Conservation (phyloP, 2,888 invertebrate genomes). For the Lasius fuliginosus region DNA sequence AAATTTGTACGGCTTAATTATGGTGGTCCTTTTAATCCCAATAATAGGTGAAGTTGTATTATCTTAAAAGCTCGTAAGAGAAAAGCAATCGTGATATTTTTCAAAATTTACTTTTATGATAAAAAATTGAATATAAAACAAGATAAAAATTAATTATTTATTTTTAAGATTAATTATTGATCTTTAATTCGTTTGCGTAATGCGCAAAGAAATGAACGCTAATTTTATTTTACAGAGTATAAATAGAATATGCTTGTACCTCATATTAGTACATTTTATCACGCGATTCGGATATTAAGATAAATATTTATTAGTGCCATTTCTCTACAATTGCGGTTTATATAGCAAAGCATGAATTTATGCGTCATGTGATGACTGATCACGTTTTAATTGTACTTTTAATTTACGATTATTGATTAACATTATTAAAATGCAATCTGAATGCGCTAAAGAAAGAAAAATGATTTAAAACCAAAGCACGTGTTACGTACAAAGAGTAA, state of each 20-base stretch:
- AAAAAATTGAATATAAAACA: not conserved
- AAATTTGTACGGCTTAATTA: constrained; percentile 5
- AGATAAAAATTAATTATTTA: not conserved
- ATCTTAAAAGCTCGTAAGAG: not conserved
- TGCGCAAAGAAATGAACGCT: not conserved
- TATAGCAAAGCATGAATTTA: not conserved
- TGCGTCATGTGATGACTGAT: not conserved
- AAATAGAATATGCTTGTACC: not conserved
- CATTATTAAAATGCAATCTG: constrained; percentile 15
- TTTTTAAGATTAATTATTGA: not conserved
- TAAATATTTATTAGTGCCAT: not conserved
- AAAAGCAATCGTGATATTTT: not conserved
- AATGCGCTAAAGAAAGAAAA: not conserved
- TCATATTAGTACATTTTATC: not conserved
- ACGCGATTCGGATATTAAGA: not conserved
- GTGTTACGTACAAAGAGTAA: not conserved
- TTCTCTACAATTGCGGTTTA: not conserved
- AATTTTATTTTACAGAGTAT: not conserved
- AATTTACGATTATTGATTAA: constrained; percentile 9
- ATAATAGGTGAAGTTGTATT: not conserved
- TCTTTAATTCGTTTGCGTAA: not conserved
- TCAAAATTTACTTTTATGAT: not conserved
- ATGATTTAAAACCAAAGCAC: not conserved
- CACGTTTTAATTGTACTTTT: constrained; percentile 24
- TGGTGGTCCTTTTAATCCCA: not conserved